A percentile compares a stretch with the other conserved stretches of the same genome.
These are phyloP conservation scores for Eurypyga helias DNA, from an alignment of 2,113 vertebrate species.

Conservation along the genomic window DNA sequence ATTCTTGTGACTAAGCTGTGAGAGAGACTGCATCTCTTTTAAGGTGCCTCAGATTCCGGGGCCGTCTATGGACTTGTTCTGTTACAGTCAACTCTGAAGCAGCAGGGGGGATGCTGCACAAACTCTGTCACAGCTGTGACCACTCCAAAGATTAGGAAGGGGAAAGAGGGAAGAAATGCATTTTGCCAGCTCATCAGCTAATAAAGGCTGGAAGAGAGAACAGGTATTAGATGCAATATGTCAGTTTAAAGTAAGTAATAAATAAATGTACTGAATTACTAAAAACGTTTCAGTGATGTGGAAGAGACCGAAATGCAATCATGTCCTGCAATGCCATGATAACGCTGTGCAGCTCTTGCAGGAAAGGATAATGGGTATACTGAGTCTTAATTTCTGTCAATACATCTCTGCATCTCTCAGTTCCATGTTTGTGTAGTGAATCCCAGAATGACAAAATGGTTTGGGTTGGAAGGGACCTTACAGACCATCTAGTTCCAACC, in stretches of 20 bases:
- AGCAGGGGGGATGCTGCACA: constrained; percentile 50
- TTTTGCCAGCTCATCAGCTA: constrained; percentile 53
- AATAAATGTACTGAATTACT: background rate
- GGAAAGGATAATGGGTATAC: background rate
- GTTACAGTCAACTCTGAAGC: constrained; percentile 39
- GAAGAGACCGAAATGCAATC: background rate
- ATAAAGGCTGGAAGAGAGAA: constrained; percentile 54
- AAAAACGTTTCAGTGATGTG: background rate
- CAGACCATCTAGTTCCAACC: no score
- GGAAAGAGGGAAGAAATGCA: constrained; percentile 43
- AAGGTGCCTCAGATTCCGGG: constrained; percentile 40
- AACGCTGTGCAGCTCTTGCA: background rate
- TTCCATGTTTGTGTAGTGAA: background rate
- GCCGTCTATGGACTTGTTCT: constrained; percentile 17
- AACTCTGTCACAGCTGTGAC: constrained; percentile 29
- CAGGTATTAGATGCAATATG: constrained; percentile 9
- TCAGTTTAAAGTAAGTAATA: background rate
- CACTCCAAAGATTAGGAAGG: constrained; percentile 32
- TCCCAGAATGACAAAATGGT: no score
- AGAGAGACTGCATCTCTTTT: constrained; percentile 7
- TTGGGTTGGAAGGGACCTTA: no score
- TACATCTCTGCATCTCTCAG: background rate
- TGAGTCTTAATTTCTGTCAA: background rate
- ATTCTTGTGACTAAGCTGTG: constrained; percentile 57
- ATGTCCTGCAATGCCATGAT: background rate